phyloP scores from a whole-genome alignment of 2,888 invertebrate species.

The Patella ulyssiponensis region DNA sequence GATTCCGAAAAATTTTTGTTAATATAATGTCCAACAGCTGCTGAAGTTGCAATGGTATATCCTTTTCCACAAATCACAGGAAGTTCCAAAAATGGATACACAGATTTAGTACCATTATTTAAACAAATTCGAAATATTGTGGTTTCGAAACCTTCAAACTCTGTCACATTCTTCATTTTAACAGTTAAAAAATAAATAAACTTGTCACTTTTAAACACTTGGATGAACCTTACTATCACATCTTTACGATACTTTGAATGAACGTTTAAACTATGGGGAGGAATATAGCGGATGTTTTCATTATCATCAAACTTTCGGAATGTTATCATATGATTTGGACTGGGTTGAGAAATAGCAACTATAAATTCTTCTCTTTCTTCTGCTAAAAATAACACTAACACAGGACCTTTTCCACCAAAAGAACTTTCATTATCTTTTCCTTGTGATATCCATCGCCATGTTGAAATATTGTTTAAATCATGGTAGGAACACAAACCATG shows the following conservation, averaged over 20 bases:
- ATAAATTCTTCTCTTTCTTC: not conserved
- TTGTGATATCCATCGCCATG: slow-evolving; percentile 19
- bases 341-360: slow-evolving; percentile 46
- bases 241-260: not conserved
- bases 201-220: slow-evolving; percentile 56
- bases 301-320: slow-evolving; percentile 24
- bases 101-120: too few species aligned
- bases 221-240: slow-evolving; percentile 58
- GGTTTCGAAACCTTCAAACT: slow-evolving; percentile 44
- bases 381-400: slow-evolving; percentile 23
- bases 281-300: slow-evolving; percentile 19
- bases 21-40: too few species aligned
- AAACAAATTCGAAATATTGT: slow-evolving; percentile 66
- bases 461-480: slow-evolving; percentile 33
- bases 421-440: too few species aligned
- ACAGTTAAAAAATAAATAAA: slow-evolving; percentile 65
- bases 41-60: too few species aligned
- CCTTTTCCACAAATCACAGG: too few species aligned
- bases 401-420: slow-evolving; percentile 34
- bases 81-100: too few species aligned
- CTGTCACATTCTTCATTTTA: slow-evolving; percentile 44
- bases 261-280: slow-evolving; percentile 24
- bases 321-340: slow-evolving; percentile 35
- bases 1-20: too few species aligned
- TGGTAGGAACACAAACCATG: slow-evolving; percentile 47